Evolutionary conservation across 2,797 vertebrate species (phyloP).

Genomic region (Limnodromus scolopaceus): DNA sequence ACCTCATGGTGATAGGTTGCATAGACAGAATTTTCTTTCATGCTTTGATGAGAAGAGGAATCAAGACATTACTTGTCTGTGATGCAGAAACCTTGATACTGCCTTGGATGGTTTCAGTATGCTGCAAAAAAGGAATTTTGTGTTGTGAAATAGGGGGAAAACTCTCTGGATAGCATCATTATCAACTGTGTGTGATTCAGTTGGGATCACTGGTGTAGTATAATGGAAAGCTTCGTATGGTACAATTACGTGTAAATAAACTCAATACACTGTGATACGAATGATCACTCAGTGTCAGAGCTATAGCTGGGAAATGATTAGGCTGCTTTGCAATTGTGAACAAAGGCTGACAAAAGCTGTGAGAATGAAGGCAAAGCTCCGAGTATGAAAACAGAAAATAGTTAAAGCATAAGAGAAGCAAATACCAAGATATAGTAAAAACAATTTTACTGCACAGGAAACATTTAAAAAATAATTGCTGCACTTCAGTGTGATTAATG

Average conservation of each 20-base stretch:
- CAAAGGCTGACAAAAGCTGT: background rate
- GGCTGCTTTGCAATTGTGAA: background rate
- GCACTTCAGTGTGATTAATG: background rate
- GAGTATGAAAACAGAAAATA: background rate
- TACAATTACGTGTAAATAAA: slow-evolving; percentile 18
- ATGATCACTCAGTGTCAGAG: background rate
- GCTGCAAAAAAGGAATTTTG: background rate
- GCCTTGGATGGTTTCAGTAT: background rate
- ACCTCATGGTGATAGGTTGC: background rate
- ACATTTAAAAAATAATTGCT: background rate
- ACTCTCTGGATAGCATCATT: background rate
- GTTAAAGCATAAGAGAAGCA: background rate
- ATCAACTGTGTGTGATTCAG: background rate
- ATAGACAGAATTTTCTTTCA: background rate
- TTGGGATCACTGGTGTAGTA: background rate
- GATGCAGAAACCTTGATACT: background rate
- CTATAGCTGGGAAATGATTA: background rate
- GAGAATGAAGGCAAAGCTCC: background rate
- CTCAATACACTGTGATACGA: background rate
- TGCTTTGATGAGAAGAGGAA: background rate
- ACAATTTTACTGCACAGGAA: background rate
- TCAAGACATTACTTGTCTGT: background rate
- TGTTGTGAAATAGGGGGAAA: background rate
- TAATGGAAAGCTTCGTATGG: background rate
- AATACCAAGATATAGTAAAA: background rate